Evolutionary conservation across 2,113 vertebrate species (phyloP), one percentile per base, ranked within the genome.

Genomic region (Pelodiscus sinensis): DNA sequence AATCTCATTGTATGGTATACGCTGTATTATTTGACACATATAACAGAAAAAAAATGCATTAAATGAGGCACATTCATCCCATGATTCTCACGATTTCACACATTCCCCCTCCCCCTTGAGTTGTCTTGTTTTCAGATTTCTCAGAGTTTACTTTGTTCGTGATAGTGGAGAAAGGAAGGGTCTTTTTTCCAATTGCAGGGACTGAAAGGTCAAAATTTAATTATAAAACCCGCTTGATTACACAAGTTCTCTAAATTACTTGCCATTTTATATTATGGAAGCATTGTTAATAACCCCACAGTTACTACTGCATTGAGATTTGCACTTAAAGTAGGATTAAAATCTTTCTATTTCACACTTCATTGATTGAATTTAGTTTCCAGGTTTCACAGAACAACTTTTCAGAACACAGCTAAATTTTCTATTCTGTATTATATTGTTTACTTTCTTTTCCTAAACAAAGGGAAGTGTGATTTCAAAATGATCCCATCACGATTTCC

Each of bases 21-120:
- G 15, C n/a, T 73, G 21, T 85, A 94, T 92, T 96, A 92, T 96
- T 97, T 96, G 87, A 94, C n/a, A 94, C 24, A 86, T 51, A 77
- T 73, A 96, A 91, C 71, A 93, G 65, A 87, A 54, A 16, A 97
- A 97, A 97, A 97, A 96, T 94, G 91, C 96, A 97, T 18, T 58
- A 82, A 27, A 93, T 83, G 85, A 95, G 24, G 27, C 79, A 92
- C 10, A 4, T 91, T 91, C 97, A 95, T 94, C 58, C 68, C 60
- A 86, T 87, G 81, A 92, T 91, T 97, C 84, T 90, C 75, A 91
- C 8, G 95, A 71, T 25, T 24, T 11, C 57, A 10, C 44, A 44
- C 44, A 44, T 58, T 25, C 22, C 25, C 57, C 52, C 9, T 31
- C 52, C 81, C 31, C 88, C 54, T 80, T 29, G 10, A 35, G 84